phyloP scores from a whole-genome alignment of 1,140 invertebrate species.

The Myzus persicae region DNA sequence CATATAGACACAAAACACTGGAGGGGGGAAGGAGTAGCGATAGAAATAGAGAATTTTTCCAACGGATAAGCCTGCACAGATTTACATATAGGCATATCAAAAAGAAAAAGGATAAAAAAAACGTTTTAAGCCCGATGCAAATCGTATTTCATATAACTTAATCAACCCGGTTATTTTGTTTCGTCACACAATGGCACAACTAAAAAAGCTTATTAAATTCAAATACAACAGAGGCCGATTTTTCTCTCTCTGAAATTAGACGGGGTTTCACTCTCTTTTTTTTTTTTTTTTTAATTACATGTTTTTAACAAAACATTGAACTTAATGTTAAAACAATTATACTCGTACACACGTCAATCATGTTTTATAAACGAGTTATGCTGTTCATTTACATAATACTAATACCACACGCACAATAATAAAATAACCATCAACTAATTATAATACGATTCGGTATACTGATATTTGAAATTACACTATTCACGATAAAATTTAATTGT shows the following conservation, averaged over 20 bases:
- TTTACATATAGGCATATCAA: background rate
- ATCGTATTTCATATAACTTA: constrained; percentile 18
- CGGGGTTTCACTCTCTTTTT: background rate
- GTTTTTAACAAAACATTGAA: background rate
- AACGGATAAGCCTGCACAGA: background rate
- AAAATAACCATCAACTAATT: background rate
- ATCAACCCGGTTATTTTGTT: background rate
- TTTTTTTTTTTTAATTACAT: background rate
- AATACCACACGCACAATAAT: background rate
- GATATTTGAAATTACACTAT: background rate
- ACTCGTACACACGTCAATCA: background rate
- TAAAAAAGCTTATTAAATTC: constrained; percentile 1
- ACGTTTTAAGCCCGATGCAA: background rate
- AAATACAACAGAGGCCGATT: background rate
- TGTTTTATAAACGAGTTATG: constrained; percentile 1
- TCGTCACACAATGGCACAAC: background rate
- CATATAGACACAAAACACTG: background rate
- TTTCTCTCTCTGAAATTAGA: background rate
- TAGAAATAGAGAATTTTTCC: background rate
- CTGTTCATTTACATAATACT: background rate
- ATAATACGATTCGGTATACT: background rate
- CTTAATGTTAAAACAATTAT: background rate
- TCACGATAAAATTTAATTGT: background rate
- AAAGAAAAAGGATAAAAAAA: background rate
- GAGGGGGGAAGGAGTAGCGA: background rate